phyloP scores from a whole-genome alignment of 1,140 invertebrate genomes.

The Lordiphosa collinella region DNA sequence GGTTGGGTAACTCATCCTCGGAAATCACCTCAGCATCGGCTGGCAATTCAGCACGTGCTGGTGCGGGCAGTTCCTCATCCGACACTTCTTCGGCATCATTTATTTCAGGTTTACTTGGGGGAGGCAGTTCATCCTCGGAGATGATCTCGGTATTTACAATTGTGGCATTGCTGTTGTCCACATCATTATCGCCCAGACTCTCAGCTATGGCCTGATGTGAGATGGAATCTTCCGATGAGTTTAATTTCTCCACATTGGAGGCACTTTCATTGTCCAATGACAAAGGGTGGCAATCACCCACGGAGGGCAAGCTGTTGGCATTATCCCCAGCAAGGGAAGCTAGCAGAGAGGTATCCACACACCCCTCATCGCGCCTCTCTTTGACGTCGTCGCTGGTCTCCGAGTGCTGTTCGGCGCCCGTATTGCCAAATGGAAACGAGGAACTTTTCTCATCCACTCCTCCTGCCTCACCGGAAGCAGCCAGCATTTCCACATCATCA shows the following conservation, averaged over 20 bases:
- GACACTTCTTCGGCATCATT: constrained; percentile 85
- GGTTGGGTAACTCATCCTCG: constrained; percentile 87
- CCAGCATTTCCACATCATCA: constrained; percentile 62
- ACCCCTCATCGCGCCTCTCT: constrained; percentile 36
- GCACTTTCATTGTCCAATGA: constrained; percentile 54
- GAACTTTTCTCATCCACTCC: constrained; percentile 75
- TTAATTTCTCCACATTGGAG: constrained; percentile 42
- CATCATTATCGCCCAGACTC: constrained; percentile 45
- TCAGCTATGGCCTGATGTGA: constrained; percentile 59
- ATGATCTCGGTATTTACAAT: constrained; percentile 86
- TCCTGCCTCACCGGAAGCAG: constrained; percentile 25
- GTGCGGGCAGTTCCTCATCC: constrained; percentile 88
- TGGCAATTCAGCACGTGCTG: constrained; percentile 87
- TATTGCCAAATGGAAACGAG: constrained; percentile 67
- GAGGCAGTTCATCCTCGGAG: constrained; percentile 84
- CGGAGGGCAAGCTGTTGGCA: constrained; percentile 79
- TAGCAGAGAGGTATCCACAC: constrained; percentile 67
- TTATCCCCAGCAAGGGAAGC: constrained; percentile 77
- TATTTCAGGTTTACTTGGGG: constrained; percentile 68
- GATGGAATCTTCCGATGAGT: constrained; percentile 59
- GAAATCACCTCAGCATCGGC: constrained; percentile 90
- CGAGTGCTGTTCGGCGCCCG: constrained; percentile 55
- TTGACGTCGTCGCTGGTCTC: constrained; percentile 70
- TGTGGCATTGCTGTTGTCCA: constrained; percentile 64
- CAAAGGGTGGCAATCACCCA: constrained; percentile 41